Evolutionary conservation across 2,797 vertebrate genomes (phyloP).

Genomic region (Hapalemur alaotrensis): DNA sequence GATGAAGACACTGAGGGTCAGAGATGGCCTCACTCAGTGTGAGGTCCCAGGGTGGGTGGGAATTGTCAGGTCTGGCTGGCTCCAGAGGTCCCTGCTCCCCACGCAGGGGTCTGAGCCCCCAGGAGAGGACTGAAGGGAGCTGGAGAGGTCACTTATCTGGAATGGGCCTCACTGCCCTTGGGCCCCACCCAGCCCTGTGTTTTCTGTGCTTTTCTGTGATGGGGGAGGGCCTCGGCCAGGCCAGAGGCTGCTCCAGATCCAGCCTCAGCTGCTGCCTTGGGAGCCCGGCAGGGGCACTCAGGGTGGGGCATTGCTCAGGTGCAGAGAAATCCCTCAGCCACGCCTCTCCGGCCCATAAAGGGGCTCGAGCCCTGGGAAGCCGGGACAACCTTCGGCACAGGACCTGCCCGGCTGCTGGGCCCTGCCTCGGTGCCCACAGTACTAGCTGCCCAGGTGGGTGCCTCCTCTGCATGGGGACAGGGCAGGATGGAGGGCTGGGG

Average conservation of each 20-base stretch:
- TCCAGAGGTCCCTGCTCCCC: background rate
- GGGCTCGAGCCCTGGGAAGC: background rate
- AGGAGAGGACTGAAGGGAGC: background rate
- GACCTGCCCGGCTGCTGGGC: background rate
- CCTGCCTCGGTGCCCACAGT: background rate
- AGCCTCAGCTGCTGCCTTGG: background rate
- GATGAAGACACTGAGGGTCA: background rate
- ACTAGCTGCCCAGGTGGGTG: conserved; percentile 30
- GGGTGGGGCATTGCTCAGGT: background rate
- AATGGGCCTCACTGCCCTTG: background rate
- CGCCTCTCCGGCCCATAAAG: background rate
- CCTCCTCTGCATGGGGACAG: background rate
- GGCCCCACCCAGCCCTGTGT: background rate
- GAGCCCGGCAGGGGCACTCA: background rate
- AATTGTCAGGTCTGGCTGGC: background rate
- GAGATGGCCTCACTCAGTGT: background rate
- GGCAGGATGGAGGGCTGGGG: background rate
- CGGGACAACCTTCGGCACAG: background rate
- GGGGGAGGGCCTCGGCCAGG: background rate
- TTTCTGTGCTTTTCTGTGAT: background rate
- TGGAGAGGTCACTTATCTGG: background rate
- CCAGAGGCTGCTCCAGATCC: background rate
- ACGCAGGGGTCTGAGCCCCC: background rate
- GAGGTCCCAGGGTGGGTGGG: background rate
- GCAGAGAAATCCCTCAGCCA: background rate